Evolutionary conservation across 2,888 invertebrate species (phyloP), one percentile per base, ranked within the genome.

Genomic region (Apantesis nais): DNA sequence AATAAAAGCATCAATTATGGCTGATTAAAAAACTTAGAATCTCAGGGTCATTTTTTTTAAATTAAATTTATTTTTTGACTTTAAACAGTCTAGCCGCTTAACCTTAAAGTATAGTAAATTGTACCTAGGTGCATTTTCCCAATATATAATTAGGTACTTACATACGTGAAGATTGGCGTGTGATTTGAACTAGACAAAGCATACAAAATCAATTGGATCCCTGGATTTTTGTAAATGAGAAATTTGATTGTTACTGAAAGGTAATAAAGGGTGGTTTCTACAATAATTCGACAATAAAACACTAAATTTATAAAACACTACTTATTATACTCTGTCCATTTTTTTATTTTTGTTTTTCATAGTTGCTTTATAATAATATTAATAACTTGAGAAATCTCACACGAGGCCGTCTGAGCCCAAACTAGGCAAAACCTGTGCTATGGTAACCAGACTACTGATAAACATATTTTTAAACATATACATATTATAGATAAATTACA

Each of bases 51-150:
- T 29, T 41, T 63, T 16, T 63, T 44, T 64, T 8, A 25, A n/a
- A 48, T 44, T n/a, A 66, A 61, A 52, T 65, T 65, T 44, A 64
- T 69, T 76, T 73, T 74, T 82, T 78, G 78, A 80, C 83, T 82
- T 85, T 81, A 73, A 79, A 79, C 77, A 65, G 68, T 71, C 62
- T 74, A 62, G 71, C 67, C 52, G 76, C 77, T 67, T 80, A 58
- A 64, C 67, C 83, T 77, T 82, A 80, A 66, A 72, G 67, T 71
- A 69, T 83, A 67, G 85, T 85, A 87, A 88, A 90, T 93, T 93
- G 93, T 93, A 93, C 92, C 91, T 90, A 92, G 92, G 92, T 93
- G 93, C 91, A 87, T 87, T 86, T 80, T 77, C 76, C 81, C 79
- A 83, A 77, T 64, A 66, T 79, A 75, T 76, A 76, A 78, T 78